Evolutionary conservation across 2,113 vertebrate genomes (phyloP), one percentile per base, ranked within the genome.

Genomic region (Serilophus lunatus): DNA sequence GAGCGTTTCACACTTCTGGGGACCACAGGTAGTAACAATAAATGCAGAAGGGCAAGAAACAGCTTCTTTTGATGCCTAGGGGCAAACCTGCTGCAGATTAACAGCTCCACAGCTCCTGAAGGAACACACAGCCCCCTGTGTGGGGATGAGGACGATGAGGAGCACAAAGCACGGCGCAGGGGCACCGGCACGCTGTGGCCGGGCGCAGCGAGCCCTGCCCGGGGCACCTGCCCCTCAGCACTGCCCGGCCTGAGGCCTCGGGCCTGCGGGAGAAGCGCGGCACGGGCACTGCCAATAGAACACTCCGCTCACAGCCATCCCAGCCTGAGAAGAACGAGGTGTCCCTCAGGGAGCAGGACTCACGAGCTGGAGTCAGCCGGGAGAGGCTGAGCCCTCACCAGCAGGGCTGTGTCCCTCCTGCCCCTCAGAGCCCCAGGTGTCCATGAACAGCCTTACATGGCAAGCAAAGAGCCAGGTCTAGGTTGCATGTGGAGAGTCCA

Each of bases 381-480:
- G 0, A 0, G 16, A 42, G 38, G 36, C 61, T 22, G 36, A 44
- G 35, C 61, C 50, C 51, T 42, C 80, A 33, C 6, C 7, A 10
- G 4, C 18, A 35, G 16, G 13, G 44, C 76, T 26, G 14, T 0
- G 4, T 26, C 31, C 54, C 36, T 50, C 64, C 18, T 1, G 5
- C 26, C 54, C 56, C 31, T 29, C 69, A 20, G 38, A 35, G 26
- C 1, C n/a, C 36, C 49, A 10, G 24, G 28, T 2, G 1, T 13
- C 51, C 36, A 45, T 20, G 14, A 65, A 24, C 23, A 68, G 61
- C 12, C 8, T 6, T 8, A 19, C n/a, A 8, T 0, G 2, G 14
- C 0, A 0, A n/a, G 24, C 54, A n/a, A 23, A 0, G 7, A 45
- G 9, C 6, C 47, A 18, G 40, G 4, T 2, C 26, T 14, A 14